Base-by-base conservation (phyloP, 1,140 invertebrate genomes). In the Aphis craccivora region DNA sequence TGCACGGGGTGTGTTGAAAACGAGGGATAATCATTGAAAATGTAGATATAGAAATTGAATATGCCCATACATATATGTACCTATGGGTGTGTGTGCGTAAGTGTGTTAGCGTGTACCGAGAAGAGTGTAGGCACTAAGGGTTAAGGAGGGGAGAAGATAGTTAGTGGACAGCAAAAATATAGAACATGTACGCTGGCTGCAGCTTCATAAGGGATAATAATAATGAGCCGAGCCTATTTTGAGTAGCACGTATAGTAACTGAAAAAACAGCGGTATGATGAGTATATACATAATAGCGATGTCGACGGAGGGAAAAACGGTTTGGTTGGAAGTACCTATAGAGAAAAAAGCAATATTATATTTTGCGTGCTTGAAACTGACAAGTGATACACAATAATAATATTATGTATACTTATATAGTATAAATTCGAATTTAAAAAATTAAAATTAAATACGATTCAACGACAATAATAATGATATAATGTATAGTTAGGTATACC, bases 11-110 rank as follows among this genome's bases (percentile, higher is more conserved):
- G 88, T 25, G 48, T 37, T 22, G n/a, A 89, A 89, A 89, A 88
- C 86, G 86, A 48, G 86, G 23, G 43, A 88, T 88, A 88, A 88
- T 88, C 86, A 88, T 88, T 30, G 30, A 88, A 48, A 88, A 88
- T 88, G 45, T 25, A 53, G 60, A 76, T 76, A 18, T 35, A 76
- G 11, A 76, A 30, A 88, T 51, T 88, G 45, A 14, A 35, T 37
- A 87, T 45, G 23, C 18, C 0, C 43, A 23, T 84, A 43, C 23
- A 37, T 40, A 84, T 37, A 83, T 35, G 40, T 81, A 83, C 22
- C 23, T 84, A 83, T 40, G 25, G 23, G 37, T 25, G 6, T 14
- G 23, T 35, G 76, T 81, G n/a, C 4, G 14, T 40, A 3, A 40
- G 22, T 14, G 23, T 35, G 76, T 81, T 40, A 40, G 37, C 37